Base-by-base conservation (phyloP, 2,113 vertebrate genomes). In the Epinephelus lanceolatus region DNA sequence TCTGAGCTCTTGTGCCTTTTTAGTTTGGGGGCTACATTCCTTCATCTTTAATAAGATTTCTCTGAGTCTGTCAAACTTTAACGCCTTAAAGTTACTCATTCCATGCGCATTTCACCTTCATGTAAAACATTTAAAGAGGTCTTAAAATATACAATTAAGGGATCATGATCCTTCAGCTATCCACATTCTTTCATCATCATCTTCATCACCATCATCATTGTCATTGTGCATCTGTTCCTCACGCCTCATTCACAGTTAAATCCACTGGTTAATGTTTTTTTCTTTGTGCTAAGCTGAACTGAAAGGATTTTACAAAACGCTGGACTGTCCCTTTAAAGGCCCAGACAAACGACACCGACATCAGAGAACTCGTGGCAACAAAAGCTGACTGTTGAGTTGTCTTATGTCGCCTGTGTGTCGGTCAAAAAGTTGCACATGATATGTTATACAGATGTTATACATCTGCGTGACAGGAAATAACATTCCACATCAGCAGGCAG, bases 71-170 rank as follows among this genome's bases (percentile, higher is more conserved):
- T 69, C 61, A 71, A 79, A 75, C 62, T 27, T 76, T 80, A 55
- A n/a, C 2, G 5, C 4, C 19, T 23, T 47, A 49, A 70, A 71
- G 25, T 57, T 52, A 65, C 33, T 79, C 21, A 33, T 75, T 83
- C 63, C 73, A 76, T 81, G 21, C 63, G 81, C 33, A 91, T 88
- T 88, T 91, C 74, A 87, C n/a, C 59, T 77, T 77, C n/a, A 37
- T 13, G 15, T 59, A 1, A 63, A 72, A 13, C 6, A 2, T 3
- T 71, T 15, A 23, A 15, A 70, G 19, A 67, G 3, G 27, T 42
- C 9, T 53, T 75, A 33, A 23, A 51, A 55, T 66, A 33, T 30
- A 49, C 0, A 19, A 25, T 52, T 57, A 23, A 49, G 21, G 23
- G 3, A 42, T 70, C n/a, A 45, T 21, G 8, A 60, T 71, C 9